Percentiles rank a stretch among this genome's conserved stretches.
These are phyloP conservation scores for Phthorimaea operculella DNA, from an alignment of 1,140 invertebrate species.

Conservation along the genomic window DNA sequence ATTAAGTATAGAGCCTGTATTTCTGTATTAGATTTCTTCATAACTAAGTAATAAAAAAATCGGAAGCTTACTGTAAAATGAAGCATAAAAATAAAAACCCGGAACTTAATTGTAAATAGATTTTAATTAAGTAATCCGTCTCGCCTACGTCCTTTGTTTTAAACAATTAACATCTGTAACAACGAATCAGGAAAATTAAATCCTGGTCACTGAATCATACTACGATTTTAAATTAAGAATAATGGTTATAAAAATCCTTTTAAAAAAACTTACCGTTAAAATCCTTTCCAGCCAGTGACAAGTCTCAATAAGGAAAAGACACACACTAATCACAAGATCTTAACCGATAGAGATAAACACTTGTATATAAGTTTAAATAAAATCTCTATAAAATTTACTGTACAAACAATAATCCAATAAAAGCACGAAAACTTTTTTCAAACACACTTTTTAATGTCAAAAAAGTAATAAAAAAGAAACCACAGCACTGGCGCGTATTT, in stretches of 20 bases:
- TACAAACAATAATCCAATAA: neutral
- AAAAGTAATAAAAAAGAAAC: constrained; percentile 7
- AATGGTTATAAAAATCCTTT: no score
- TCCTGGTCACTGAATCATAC: neutral
- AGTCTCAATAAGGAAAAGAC: neutral
- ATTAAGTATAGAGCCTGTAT: no score
- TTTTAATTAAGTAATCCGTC: no score
- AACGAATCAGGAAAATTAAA: constrained; percentile 4
- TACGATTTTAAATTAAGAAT: neutral
- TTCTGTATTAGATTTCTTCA: no score
- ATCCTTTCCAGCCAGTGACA: neutral
- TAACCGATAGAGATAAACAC: neutral
- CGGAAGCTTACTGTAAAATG: no score
- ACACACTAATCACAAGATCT: constrained; percentile 4
- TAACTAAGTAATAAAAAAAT: no score
- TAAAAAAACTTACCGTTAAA: constrained; percentile 2
- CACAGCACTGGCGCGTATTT: constrained; percentile 43
- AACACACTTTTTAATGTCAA: constrained; percentile 2
- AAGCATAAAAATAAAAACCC: no score
- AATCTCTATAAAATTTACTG: neutral
- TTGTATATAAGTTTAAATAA: neutral
- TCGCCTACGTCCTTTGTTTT: neutral
- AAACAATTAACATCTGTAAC: neutral
- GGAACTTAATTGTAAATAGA: no score
- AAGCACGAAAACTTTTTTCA: neutral